Evolutionary conservation across 2,888 invertebrate species (phyloP), one percentile per base, ranked within the genome.

Genomic region (Podabrus alpinus): DNA sequence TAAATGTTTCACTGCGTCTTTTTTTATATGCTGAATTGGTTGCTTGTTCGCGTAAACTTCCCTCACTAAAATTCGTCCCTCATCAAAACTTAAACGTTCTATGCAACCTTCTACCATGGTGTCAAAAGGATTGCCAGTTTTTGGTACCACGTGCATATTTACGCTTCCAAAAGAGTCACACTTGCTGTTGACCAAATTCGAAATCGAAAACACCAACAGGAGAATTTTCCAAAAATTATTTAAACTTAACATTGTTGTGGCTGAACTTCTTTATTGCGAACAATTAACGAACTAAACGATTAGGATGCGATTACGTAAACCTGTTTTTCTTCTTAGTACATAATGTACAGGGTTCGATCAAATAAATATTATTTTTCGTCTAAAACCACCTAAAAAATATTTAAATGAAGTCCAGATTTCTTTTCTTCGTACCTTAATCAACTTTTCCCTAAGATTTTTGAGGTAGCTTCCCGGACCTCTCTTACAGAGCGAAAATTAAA

Each of bases 1-100:
- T 15, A 67, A 66, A n/a, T 72, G 59, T 25, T 67, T 59, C 9
- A 72, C 67, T 1, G 67, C 60, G 16, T 66, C 72, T 7, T 13
- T 15, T 1, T 59, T 21, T 60, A 72, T 17, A 1, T 59, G 45
- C 2, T 15, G 59, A n/a, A 68, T 66, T 17, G 19, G 29, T 29
- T 71, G 70, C 9, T 71, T 25, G 9, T 15, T 15, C 0, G 64
- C 45, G n/a, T 29, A 62, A 15, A 62, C n/a, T 24, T 62, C 24
- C 1, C 2, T 17, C 3, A 25, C n/a, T 4, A n/a, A 15, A 7
- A 19, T 16, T 9, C 21, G 19, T 7, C 16, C 62, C n/a, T n/a
- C 61, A 16, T 19, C 62, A 16, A 64, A 64, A 2, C 19, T 9
- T n/a, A 19, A 19, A 3, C 62, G 17, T 64, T 64, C 15, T 7